Conservation (phyloP, 2,888 invertebrate species). For the Platycnemis pennipes region DNA sequence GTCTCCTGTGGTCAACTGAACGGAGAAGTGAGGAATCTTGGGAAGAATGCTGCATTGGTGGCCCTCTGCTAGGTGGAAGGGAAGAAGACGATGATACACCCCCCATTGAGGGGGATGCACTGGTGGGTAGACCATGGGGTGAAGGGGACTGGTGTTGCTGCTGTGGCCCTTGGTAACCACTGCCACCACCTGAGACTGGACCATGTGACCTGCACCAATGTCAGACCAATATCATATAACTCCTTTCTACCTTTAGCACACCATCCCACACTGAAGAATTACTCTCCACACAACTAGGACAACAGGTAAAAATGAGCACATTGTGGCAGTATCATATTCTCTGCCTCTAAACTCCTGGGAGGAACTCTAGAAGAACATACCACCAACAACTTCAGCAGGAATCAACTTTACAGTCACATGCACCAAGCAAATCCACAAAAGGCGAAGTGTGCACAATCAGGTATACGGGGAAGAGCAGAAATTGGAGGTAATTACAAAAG, state of each 20-base stretch:
- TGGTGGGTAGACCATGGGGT: constrained; percentile 49
- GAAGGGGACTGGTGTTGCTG: constrained; percentile 53
- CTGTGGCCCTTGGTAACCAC: constrained; percentile 10
- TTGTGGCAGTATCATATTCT: not conserved
- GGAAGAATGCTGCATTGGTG: constrained; percentile 46
- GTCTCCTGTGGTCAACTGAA: constrained; percentile 54
- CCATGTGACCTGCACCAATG: constrained; percentile 57
- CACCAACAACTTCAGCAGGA: not conserved
- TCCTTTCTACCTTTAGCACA: not conserved
- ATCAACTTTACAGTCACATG: too few species aligned
- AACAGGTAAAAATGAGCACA: not conserved
- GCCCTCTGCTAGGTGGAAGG: constrained; percentile 39
- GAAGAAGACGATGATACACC: constrained; percentile 43
- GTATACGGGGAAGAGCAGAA: not conserved
- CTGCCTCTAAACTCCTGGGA: not conserved
- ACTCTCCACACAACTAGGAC: not conserved
- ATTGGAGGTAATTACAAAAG: not conserved
- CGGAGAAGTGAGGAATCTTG: constrained; percentile 60
- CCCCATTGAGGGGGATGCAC: constrained; percentile 53
- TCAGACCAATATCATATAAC: not conserved
- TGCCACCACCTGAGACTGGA: constrained; percentile 45
- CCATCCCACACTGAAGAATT: not conserved
- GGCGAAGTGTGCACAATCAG: not conserved
- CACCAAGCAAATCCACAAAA: not conserved
- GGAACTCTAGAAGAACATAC: not conserved